Percentiles rank a stretch among this genome's conserved stretches.
Conservation (phyloP, 2,888 invertebrate species). For the Patella ulyssiponensis region DNA sequence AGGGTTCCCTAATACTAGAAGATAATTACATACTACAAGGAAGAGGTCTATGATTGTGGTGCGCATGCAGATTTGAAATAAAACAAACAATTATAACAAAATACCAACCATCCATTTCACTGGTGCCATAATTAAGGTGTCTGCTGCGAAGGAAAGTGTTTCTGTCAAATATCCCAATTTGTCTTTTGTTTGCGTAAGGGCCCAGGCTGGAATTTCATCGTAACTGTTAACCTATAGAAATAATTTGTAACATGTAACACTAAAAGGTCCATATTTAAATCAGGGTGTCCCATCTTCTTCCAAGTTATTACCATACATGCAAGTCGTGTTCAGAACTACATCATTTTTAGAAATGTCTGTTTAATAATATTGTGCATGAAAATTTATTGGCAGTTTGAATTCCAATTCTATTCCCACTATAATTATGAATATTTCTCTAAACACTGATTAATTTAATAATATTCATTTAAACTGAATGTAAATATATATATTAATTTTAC, state of each 20-base stretch:
- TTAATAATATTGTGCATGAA: neutral
- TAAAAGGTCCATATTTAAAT: too few species aligned
- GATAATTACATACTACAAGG: too few species aligned
- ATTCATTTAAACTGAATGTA: neutral
- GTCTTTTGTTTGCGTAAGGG: constrained; percentile 48
- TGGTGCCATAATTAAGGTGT: constrained; percentile 45
- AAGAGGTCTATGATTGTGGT: too few species aligned
- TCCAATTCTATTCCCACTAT: neutral
- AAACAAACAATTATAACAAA: neutral
- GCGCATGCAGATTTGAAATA: too few species aligned
- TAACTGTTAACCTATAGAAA: constrained; percentile 47
- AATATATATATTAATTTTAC: constrained; percentile 32
- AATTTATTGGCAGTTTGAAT: neutral
- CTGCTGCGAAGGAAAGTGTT: constrained; percentile 47
- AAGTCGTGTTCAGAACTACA: neutral
- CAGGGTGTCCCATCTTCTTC: too few species aligned
- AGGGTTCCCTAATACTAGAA: too few species aligned
- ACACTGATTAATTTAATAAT: neutral
- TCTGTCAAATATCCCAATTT: constrained; percentile 51
- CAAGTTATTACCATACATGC: too few species aligned
- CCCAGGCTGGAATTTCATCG: constrained; percentile 51
- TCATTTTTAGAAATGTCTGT: neutral
- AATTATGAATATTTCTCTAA: neutral
- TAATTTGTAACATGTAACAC: neutral
- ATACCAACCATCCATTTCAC: constrained; percentile 56